Conservation (phyloP, 2,113 vertebrate genomes). For the Lucifuga dentata region DNA sequence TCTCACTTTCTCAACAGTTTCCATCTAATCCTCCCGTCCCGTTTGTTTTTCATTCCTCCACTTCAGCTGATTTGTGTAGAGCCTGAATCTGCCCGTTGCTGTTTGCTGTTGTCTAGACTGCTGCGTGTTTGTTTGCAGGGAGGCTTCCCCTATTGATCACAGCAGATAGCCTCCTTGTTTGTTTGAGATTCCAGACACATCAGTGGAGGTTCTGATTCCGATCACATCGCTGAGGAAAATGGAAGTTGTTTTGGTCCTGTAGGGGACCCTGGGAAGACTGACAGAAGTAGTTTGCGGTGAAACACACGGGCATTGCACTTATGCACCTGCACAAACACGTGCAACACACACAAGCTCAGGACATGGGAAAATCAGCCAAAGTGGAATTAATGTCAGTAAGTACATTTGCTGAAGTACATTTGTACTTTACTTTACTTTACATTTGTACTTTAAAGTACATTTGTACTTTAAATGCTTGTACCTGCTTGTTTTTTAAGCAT, state of each 20-base stretch:
- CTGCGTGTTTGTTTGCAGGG: constrained; percentile 56
- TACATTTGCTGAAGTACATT: too few relatives aligned
- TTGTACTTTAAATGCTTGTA: too few relatives aligned
- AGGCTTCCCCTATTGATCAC: constrained; percentile 58
- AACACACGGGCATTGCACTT: too few relatives aligned
- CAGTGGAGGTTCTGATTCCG: constrained; percentile 1
- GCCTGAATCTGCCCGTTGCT: constrained; percentile 14
- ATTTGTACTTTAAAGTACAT: too few relatives aligned
- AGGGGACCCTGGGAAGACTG: not conserved
- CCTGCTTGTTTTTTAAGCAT: too few relatives aligned
- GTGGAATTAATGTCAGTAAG: too few relatives aligned
- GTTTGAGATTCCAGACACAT: constrained; percentile 40
- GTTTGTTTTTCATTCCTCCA: constrained; percentile 31
- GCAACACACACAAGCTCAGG: too few relatives aligned
- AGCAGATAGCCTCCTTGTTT: constrained; percentile 35
- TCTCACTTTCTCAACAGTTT: constrained; percentile 18
- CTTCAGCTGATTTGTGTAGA: constrained; percentile 33
- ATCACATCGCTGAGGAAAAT: constrained; percentile 10
- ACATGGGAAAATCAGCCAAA: too few relatives aligned
- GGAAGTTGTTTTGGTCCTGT: not conserved
- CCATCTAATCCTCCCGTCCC: constrained; percentile 20
- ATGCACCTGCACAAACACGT: not conserved
- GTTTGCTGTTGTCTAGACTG: constrained; percentile 43
- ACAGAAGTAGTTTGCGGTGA: not conserved
- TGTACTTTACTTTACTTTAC: too few relatives aligned